A percentile compares a stretch with the other conserved stretches of the same genome.
These are phyloP conservation scores for Mesembrinibis cayennensis DNA, from an alignment of 2,113 vertebrate genomes.

Conservation along the genomic window DNA sequence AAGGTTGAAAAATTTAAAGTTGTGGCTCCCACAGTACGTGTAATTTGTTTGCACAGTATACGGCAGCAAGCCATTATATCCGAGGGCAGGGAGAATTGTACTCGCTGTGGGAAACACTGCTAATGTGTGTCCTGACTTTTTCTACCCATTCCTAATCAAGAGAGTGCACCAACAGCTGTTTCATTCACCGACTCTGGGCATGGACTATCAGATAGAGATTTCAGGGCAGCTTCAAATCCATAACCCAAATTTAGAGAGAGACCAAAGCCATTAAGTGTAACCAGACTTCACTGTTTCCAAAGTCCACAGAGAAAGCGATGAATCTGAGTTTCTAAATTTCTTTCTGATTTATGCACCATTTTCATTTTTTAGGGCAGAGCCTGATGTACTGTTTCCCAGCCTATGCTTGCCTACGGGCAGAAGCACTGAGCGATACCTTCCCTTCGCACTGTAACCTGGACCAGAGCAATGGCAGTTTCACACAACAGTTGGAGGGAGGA, in stretches of 20 bases:
- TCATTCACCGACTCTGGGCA: neutral
- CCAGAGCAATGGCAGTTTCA: neutral
- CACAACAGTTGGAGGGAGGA: neutral
- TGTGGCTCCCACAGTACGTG: slow-evolving; percentile 44
- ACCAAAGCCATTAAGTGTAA: neutral
- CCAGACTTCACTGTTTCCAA: neutral
- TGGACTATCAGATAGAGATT: neutral
- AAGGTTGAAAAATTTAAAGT: slow-evolving; percentile 41
- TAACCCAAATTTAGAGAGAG: neutral
- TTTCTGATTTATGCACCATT: neutral
- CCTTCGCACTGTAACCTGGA: neutral
- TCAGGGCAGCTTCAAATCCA: neutral
- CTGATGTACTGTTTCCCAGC: neutral
- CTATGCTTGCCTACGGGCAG: neutral
- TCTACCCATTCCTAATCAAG: neutral
- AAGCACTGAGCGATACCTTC: neutral
- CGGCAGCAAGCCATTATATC: neutral
- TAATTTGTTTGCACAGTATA: slow-evolving; percentile 35
- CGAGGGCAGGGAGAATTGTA: neutral
- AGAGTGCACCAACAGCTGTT: neutral
- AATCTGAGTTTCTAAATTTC: neutral
- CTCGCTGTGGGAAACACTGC: slow-evolving; percentile 28
- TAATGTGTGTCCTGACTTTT: slow-evolving; percentile 3
- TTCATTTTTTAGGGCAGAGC: neutral
- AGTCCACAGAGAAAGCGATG: neutral